Base-by-base conservation (phyloP, 2,113 vertebrate genomes). In the Heliornis fulica region DNA sequence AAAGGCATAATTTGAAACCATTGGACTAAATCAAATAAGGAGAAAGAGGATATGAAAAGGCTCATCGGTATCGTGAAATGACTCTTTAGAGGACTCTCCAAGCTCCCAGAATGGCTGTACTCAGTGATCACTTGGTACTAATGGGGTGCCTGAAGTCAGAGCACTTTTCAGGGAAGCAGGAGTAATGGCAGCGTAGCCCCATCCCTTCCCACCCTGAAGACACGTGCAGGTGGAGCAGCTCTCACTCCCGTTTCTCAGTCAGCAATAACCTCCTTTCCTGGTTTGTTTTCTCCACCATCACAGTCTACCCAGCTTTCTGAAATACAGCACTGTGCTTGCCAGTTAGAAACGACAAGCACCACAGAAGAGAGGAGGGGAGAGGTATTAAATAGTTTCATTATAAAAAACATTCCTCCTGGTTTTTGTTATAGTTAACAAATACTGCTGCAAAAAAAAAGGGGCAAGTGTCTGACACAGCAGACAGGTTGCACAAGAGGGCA, bases 311-410 rank as follows among this genome's bases (percentile, higher is more conserved):
- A 43, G 9, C 18, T 20, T 26, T 46, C 23, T 64, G 66, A 72
- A 76, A 60, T 13, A 71, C 15, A 43, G 3, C 23, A 34, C 7
- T 16, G 7, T 36, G 4, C 19, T 61, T 81, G 54, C 26, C 8
- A 1, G 40, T 13, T 32, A 0, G 0, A 11, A 48, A 77, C 0
- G 2, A 61, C 28, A 93, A 9, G 32, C 43, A 71, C 21, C 17
- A 56, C 17, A 68, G 20, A 14, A 77, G 20, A 74, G 11, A 71
- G 31, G 7, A 78, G 6, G 10, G 15, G 1, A 81, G 31, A 46
- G 2, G 43, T 14, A 66, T 19, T n/a, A 60, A 80, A 65, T 4
- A 40, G 16, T 69, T 57, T 21, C 15, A 5, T 40, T 56, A 50
- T 16, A 28, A 25, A 66, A 34, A 43, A 15, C 23, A 25, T 9